Evolutionary conservation across 2,113 vertebrate species (phyloP).

Genomic region (Donacobius atricapilla): DNA sequence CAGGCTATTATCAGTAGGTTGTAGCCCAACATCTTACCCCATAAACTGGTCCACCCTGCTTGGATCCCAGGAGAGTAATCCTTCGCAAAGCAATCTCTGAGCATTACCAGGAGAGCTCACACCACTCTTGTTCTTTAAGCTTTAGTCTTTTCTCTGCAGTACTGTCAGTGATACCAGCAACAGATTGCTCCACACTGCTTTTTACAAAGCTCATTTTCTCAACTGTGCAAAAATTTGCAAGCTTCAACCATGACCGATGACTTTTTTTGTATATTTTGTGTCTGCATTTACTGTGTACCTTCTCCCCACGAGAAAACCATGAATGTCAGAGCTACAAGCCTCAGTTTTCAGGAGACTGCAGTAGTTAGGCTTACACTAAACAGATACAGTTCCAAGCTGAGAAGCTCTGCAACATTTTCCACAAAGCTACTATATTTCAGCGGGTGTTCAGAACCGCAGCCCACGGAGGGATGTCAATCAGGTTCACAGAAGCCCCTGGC

Average conservation of each 20-base stretch:
- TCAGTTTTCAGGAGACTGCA: background rate
- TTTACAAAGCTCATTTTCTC: background rate
- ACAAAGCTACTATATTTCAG: background rate
- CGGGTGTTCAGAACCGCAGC: background rate
- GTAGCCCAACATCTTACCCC: background rate
- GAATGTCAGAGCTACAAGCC: background rate
- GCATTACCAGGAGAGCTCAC: background rate
- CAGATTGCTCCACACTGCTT: background rate
- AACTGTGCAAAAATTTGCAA: background rate
- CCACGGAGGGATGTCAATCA: background rate
- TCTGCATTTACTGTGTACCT: background rate
- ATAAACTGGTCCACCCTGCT: background rate
- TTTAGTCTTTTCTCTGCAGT: background rate
- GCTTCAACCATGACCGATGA: background rate
- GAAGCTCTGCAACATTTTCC: background rate
- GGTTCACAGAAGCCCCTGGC: background rate
- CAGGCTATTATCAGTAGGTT: background rate
- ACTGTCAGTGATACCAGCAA: background rate
- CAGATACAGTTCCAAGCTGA: background rate
- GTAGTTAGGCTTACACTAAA: background rate
- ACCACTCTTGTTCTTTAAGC: rapidly evolving
- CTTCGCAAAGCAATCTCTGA: rapidly evolving
- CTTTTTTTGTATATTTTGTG: background rate
- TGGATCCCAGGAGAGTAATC: background rate
- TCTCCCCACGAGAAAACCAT: background rate